phyloP scores from a whole-genome alignment of 2,888 invertebrate genomes.

The Xanthia togata region DNA sequence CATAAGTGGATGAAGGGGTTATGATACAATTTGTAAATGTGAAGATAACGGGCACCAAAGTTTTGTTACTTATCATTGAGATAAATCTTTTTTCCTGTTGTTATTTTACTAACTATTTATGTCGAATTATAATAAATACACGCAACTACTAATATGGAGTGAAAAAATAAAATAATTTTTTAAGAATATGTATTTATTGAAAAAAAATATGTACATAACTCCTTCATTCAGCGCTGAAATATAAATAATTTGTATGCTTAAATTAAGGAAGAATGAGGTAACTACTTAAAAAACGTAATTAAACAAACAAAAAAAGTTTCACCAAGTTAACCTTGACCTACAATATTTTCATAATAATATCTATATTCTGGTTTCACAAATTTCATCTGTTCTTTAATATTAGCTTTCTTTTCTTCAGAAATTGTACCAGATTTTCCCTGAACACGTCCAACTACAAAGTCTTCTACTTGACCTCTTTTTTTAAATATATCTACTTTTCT shows the following conservation, averaged over 20 bases:
- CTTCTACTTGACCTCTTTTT: conserved; percentile 40
- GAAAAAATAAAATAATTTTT: conserved; percentile 24
- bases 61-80: conserved; percentile 23
- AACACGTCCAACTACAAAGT: conserved; percentile 37
- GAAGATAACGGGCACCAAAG: conserved; percentile 20
- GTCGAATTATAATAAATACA: conserved; percentile 21
- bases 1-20: conserved; percentile 12
- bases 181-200: conserved; percentile 23
- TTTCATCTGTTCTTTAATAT: not conserved
- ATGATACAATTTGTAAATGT: conserved; percentile 26
- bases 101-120: conserved; percentile 24
- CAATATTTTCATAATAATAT: conserved; percentile 39
- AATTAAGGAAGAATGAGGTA: conserved; percentile 24
- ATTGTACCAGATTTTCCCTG: conserved; percentile 51
- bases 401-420: conserved; percentile 24
- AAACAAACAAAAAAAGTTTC: conserved; percentile 23
- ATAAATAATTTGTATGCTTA: conserved; percentile 22
- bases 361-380: conserved; percentile 42
- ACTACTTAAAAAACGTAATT: conserved; percentile 23
- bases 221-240: conserved; percentile 28
- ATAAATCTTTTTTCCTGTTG: conserved; percentile 24
- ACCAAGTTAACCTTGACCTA: conserved; percentile 27
- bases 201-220: conserved; percentile 33
- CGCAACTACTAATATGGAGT: conserved; percentile 16
- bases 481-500: conserved; percentile 49